A percentile compares a stretch with the other conserved stretches of the same genome.
Evolutionary conservation across 2,888 invertebrate genomes (phyloP).

Genomic region (Oligia fasciuncula): DNA sequence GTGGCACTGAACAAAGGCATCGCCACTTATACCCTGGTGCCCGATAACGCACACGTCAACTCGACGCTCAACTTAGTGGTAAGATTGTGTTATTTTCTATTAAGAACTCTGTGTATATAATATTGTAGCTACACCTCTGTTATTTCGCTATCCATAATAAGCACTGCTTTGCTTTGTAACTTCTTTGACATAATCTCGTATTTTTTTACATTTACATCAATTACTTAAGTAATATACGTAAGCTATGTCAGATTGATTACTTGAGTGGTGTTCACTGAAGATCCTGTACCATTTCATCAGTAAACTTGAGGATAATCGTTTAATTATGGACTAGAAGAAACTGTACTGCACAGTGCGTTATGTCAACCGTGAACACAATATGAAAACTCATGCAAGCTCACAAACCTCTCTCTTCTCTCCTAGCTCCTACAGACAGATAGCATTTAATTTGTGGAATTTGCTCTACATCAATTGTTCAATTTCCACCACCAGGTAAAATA

Average conservation of each 20-base stretch:
- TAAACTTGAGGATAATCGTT: no score
- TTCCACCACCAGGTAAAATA: constrained; percentile 92
- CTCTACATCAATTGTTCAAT: neutral
- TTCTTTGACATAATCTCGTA: no score
- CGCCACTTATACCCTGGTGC: constrained; percentile 79
- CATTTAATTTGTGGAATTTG: neutral
- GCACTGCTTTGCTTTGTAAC: neutral
- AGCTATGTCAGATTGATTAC: no score
- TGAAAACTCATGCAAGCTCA: no score
- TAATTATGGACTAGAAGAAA: neutral
- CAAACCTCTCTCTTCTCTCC: neutral
- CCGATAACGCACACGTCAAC: constrained; percentile 87
- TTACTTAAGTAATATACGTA: no score
- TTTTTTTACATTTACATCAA: no score
- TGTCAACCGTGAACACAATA: neutral
- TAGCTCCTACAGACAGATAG: neutral
- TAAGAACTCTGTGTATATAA: neutral
- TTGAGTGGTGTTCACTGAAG: neutral
- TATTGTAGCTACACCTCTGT: neutral
- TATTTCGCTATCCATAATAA: neutral
- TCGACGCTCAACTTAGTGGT: constrained; percentile 94
- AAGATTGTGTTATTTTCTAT: constrained; percentile 59
- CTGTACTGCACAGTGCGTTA: neutral
- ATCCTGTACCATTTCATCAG: neutral
- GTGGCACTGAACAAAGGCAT: constrained; percentile 78